Evolutionary conservation across 2,888 invertebrate species (phyloP), one percentile per base, ranked within the genome.

Genomic region (Drosophila pegasa): DNA sequence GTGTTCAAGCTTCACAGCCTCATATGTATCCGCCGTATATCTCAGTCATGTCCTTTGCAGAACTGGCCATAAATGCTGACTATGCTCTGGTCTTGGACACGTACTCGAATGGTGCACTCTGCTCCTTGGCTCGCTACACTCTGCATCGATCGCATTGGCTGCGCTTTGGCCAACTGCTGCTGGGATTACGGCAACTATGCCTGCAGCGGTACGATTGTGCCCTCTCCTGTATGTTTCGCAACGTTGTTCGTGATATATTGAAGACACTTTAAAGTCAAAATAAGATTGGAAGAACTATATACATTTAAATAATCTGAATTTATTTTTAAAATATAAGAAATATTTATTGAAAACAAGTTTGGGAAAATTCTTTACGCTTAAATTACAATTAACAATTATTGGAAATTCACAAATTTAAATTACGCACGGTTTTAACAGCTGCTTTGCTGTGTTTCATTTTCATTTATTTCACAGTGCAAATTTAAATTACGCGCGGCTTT

Each of bases 61-160:
- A 92, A 57, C 80, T 90, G 33, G 91, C 92, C 0, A 8, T 91
- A 3, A 89, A 64, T 20, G 59, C 76, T 0, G 90, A 91, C 12
- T 90, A 89, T 60, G 87, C 89, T 0, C 55, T 89, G 3, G 65
- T 91, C 18, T 61, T 92, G 38, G 92, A 92, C 56, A 74, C 89
- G 0, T 86, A 91, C 56, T 76, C 91, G 1, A 91, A 92, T 67
- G 84, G 86, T 3, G 91, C 92, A 0, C 70, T 92, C 9, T 71
- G 90, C 14, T 88, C 92, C 9, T 69, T 92, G 54, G 92, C 91
- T 0, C 89, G 90, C 1, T 92, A 92, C 58, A 90, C 91, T 0
- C 78, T 91, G 22, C 92, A 92, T 51, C 88, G 91, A 33, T 89
- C 91, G 2, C 89, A 91, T 68, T 92, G 91, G 90, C 60, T 90